Evolutionary conservation across 2,888 invertebrate genomes (phyloP).

Genomic region (Cephus spinipes): DNA sequence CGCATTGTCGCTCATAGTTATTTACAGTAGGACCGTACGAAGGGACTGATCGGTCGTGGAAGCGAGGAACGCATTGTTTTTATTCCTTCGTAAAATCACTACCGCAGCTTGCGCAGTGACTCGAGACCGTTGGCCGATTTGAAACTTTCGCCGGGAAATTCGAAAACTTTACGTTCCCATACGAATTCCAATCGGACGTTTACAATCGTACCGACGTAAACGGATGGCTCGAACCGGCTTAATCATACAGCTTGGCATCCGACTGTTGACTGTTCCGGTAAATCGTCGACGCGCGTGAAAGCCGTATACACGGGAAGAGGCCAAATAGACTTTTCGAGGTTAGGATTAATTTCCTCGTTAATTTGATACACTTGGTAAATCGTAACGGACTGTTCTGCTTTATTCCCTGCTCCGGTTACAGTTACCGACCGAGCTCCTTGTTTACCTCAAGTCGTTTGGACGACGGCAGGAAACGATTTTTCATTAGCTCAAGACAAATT

Average conservation of each 20-base stretch:
- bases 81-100: too few relatives aligned
- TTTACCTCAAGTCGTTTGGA: background rate
- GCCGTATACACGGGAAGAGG: background rate
- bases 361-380: background rate
- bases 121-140: background rate
- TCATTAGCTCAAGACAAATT: background rate
- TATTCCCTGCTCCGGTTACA: background rate
- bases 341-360: background rate
- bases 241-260: background rate
- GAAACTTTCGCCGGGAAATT: background rate
- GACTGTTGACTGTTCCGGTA: background rate
- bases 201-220: background rate
- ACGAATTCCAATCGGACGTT: too few relatives aligned
- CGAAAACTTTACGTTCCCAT: background rate
- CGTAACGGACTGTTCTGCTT: background rate
- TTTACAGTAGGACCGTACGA: background rate
- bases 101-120: too few relatives aligned
- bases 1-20: background rate
- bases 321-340: background rate
- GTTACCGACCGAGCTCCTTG: background rate
- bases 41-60: too few relatives aligned
- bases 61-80: too few relatives aligned
- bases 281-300: background rate
- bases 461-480: background rate
- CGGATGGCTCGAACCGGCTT: background rate